phyloP scores from a whole-genome alignment of 2,888 invertebrate genomes.

The Neuroscelio doddi region DNA sequence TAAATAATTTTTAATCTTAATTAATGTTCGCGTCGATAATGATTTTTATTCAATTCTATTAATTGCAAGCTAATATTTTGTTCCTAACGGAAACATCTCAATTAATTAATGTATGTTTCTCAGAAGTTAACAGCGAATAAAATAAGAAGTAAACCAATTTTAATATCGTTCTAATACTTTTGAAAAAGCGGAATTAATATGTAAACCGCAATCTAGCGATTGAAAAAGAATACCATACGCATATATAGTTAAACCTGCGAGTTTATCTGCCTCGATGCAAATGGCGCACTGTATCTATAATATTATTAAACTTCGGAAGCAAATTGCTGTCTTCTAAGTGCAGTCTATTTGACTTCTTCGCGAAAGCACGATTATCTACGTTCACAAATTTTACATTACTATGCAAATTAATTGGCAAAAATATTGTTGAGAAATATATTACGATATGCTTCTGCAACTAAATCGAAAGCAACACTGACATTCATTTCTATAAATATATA shows the following conservation, averaged over 20 bases:
- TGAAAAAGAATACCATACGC: slow-evolving; percentile 11
- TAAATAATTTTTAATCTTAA: neutral
- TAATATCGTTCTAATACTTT: slow-evolving; percentile 6
- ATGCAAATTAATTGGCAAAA: slow-evolving; percentile 7
- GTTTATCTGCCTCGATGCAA: slow-evolving; percentile 22
- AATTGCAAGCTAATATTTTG: neutral
- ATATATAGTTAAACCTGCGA: slow-evolving; percentile 9
- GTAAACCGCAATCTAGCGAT: slow-evolving; percentile 15
- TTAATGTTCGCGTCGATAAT: no score
- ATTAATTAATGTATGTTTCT: slow-evolving; percentile 21
- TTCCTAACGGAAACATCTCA: slow-evolving; percentile 11
- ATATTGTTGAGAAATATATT: neutral
- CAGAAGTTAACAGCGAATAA: slow-evolving; percentile 3
- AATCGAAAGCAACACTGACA: neutral
- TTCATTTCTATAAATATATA: neutral
- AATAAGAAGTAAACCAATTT: slow-evolving; percentile 16
- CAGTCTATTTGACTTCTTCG: slow-evolving; percentile 8
- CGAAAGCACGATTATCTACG: slow-evolving; percentile 1
- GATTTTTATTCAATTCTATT: no score
- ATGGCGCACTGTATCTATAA: slow-evolving; percentile 18
- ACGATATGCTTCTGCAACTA: no score
- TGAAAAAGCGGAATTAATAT: slow-evolving; percentile 13
- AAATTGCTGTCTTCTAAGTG: slow-evolving; percentile 17
- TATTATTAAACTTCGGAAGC: slow-evolving; percentile 18
- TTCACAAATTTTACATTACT: slow-evolving; percentile 5